Evolutionary conservation across 92 coral and sea anemone genomes (phyloP), one percentile per base, ranked within the genome.

Genomic region (Plumapathes pennacea): DNA sequence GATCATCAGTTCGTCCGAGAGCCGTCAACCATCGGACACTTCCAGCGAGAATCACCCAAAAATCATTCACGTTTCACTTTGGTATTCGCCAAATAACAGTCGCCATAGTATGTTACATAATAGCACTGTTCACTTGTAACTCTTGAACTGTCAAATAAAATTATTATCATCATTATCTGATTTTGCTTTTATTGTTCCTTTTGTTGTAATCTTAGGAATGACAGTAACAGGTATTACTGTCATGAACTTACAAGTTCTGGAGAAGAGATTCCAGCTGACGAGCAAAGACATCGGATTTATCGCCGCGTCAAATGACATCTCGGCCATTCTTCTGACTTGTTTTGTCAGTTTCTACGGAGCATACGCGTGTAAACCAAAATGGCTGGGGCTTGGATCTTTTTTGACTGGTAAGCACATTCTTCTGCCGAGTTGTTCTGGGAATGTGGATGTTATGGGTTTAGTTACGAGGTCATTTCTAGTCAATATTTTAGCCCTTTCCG

Each of bases 331-430:
- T 6, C 15, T 90, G 7, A 80, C 85, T 1, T 46, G 74, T 36
- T 71, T 90, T 21, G 89, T 90, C 47, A 90, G 97, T 49, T 90
- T 76, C 52, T 90, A 76, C 29, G 97, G 97, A 3, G 57, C 86
- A 6, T 85, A 81, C 32, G 89, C 89, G 1, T 81, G 85, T 72
- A 85, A 90, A 48, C 64, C 77, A 13, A 83, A 49, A 28, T 90
- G 95, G 97, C 80, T 90, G 1, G 97, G 97, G 13, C 79, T 54
- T 55, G 91, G 91, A 5, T 64, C 78, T 11, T 33, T 79, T 8
- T 6, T 85, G 4, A 70, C 91, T 11, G 86, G 91, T 85, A 62
- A 78, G 9, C n/a, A 8, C 9, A 36, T n/a, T 36, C 41, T 36
- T 36, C 41, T 36, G 9, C 10, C 41, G 41, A 9, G 41, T n/a